Base-by-base conservation (phyloP, 2,797 vertebrate genomes). In the Linurgus olivaceus region DNA sequence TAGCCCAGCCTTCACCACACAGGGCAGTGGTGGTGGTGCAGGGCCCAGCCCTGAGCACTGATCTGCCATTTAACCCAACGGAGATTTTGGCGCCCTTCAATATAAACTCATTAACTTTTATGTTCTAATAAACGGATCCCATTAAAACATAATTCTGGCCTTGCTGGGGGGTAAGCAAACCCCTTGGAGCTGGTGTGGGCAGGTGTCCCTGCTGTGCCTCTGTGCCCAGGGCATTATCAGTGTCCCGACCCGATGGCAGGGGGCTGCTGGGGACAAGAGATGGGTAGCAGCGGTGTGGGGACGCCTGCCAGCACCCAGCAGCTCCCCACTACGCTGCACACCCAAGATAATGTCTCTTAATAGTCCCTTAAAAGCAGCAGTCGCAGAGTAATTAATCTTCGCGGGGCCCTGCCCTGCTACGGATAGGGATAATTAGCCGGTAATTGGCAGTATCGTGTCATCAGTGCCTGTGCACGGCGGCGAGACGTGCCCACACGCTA, bases 51-150 rank as follows among this genome's bases (percentile, higher is more conserved):
- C 75, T 63, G 70, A 90, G 97, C 91, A 85, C 96, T 98, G 98
- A 98, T 98, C 97, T 97, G 95, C 97, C 97, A 97, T 98, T 98
- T 98, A 98, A 98, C 97, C 98, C 98, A 97, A 97, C 97, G 96
- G 97, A 97, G 97, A 95, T 97, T 97, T 97, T 93, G 92, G 97
- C 95, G 86, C 97, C 97, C 95, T 98, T 97, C 96, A 96, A 96
- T 97, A 98, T 98, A 98, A 98, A 98, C 98, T 98, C 98, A 98
- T 98, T 98, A 98, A 98, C 96, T 98, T 98, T 98, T 98, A 98
- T 98, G 97, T 97, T 95, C 96, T 97, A 98, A 98, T 98, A 98
- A 99, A 98, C 98, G 98, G 97, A 97, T 97, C 97, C 97, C 97
- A 98, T 98, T 98, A 98, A 97, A 97, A 98, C 97, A 97, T 98